Percentiles rank a stretch among this genome's conserved stretches.
These are phyloP conservation scores for Mystacornis crossleyi DNA, from an alignment of 2,113 vertebrate species.

Conservation along the genomic window DNA sequence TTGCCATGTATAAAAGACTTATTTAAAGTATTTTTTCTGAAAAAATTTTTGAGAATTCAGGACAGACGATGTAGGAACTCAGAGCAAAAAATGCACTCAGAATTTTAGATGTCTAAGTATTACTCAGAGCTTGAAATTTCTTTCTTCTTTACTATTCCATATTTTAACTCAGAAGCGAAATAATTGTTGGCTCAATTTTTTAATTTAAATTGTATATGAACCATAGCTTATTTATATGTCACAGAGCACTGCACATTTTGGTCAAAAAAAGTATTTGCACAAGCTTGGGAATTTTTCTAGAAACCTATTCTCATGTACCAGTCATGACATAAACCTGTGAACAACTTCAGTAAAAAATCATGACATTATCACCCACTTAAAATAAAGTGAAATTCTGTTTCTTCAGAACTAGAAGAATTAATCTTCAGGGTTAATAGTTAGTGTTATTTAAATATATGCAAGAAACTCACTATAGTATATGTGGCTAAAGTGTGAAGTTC, in stretches of 20 bases:
- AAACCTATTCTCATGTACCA: neutral
- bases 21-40: neutral
- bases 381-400: neutral
- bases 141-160: neutral
- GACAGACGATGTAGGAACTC: neutral
- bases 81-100: neutral
- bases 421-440: neutral
- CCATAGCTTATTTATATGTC: neutral
- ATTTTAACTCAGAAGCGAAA: neutral
- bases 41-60: neutral
- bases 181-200: neutral
- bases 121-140: neutral
- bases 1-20: neutral
- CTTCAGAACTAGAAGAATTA: neutral
- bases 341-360: neutral
- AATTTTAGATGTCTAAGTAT: neutral
- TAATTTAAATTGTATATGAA: neutral
- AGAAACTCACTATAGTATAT: neutral
- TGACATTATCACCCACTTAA: neutral
- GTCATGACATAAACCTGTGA: neutral
- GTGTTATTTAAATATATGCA: neutral
- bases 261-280: fast-evolving
- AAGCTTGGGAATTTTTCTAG: neutral
- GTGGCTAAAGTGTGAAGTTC: neutral
- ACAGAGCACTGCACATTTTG: neutral